Base-by-base conservation (phyloP, 2,797 vertebrate species). In the Cryptoprocta ferox region DNA sequence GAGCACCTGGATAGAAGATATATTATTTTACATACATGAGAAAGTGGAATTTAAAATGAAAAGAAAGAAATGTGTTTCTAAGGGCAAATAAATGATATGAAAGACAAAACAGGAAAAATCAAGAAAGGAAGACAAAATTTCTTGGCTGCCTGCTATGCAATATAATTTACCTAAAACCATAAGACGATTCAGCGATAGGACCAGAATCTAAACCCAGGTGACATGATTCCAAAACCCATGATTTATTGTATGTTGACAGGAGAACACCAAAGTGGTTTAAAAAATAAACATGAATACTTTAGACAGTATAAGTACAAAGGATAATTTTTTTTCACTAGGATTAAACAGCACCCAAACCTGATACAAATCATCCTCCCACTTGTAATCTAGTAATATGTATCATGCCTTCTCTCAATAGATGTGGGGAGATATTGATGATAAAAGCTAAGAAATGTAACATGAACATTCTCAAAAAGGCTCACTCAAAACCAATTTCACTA, bases 141-240 rank as follows among this genome's bases (percentile, higher is more conserved):
- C 56, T 63, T 28, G 6, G 73, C 65, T 70, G 42, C 13, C 42
- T 28, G 18, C 7, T 42, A 48, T 0, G 0, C 8, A 56, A 8
- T 73, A 18, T 61, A 89, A 63, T 92, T 94, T 75, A 48, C 63
- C 14, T 83, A 86, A 96, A 90, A 92, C 88, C 50, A n/a, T 28
- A 81, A 21, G 15, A 56, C 39, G 26, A 9, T n/a, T 63, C 50
- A 93, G n/a, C 48, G 42, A 35, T 13, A 84, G 24, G 21, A 37
- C 37, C 3, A 28, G 30, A 45, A 11, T 75, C 18, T 90, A 96
- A 95, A 68, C 82, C 6, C 35, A 95, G 30, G 10, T 42, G 5
- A 7, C n/a, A 16, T 42, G 4, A 87, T 48, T 89, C 45, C 32
- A 75, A 87, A 93, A 16, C 4, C 48, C 8, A 37, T 53, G 26